These are phyloP conservation scores for Reticulitermes lucifugus DNA, from an alignment of 2,888 invertebrate species.

Conservation along the genomic window DNA sequence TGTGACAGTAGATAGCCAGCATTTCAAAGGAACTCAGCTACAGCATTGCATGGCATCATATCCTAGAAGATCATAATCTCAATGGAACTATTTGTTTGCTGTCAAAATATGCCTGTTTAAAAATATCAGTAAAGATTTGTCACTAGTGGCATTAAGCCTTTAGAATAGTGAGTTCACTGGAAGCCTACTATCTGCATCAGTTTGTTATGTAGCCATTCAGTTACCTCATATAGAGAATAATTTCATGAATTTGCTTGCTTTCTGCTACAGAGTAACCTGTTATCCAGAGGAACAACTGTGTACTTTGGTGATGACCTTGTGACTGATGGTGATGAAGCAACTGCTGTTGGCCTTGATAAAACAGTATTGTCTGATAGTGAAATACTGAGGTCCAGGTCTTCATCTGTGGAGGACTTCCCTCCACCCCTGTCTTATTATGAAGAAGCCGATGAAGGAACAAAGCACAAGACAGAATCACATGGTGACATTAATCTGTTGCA, in stretches of 20 bases:
- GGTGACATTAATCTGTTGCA: background rate
- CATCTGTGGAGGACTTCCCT: conserved; percentile 2
- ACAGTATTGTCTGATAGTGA: background rate
- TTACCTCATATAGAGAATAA: background rate
- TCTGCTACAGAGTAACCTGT: conserved; percentile 49
- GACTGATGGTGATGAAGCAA: conserved; percentile 38
- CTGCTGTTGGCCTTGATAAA: background rate
- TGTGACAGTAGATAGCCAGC: too few relatives aligned
- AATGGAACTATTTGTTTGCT: too few relatives aligned
- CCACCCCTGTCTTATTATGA: background rate
- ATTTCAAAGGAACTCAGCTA: too few relatives aligned
- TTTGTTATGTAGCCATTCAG: too few relatives aligned
- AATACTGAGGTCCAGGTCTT: background rate
- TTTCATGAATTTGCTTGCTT: background rate
- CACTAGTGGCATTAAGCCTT: too few relatives aligned
- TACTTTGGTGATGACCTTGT: conserved; percentile 51
- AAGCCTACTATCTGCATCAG: too few relatives aligned
- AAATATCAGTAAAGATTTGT: too few relatives aligned
- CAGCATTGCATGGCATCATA: too few relatives aligned
- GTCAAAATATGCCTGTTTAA: too few relatives aligned
- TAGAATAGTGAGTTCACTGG: too few relatives aligned
- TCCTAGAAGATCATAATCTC: too few relatives aligned
- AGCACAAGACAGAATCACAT: background rate
- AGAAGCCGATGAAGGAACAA: too few relatives aligned
- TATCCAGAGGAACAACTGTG: conserved; percentile 51